Evolutionary conservation across 2,888 invertebrate species (phyloP), one percentile per base, ranked within the genome.

Genomic region (Orthosia gothica): DNA sequence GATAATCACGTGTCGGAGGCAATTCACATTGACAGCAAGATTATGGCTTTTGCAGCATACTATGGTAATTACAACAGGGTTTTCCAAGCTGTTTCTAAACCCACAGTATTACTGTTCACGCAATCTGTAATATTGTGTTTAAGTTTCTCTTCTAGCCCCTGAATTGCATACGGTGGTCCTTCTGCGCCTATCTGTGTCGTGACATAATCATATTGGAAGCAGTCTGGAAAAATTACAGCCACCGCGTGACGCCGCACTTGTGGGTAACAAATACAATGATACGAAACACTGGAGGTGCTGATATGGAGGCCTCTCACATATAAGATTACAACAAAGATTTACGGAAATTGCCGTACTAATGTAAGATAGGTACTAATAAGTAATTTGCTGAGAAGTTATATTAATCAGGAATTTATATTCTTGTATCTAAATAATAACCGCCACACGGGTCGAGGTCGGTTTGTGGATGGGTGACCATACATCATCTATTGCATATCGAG

Each of bases 211-310:
- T 69, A 52, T 75, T 70, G 50, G 62, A 55, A 57, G 58, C 26
- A 81, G 71, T 69, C 52, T 62, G 58, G 65, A 81, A 84, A 81
- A 75, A 75, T 75, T 75, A 82, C 71, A 58, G 65, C 23, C 58
- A 55, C 49, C 68, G 63, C 64, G 74, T 84, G 84, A 65, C 70
- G 67, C 55, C 50, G 26, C 65, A 62, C 72, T 64, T 61, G 61
- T 62, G 47, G 32, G 64, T 47, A 59, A 47, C 78, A 45, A 68
- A 47, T 20, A 62, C 74, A 67, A 67, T 62, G 69, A 63, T 57
- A 78, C 83, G 26, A 32, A 54, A 69, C 65, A 18, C n/a, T 57
- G 62, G 13, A 50, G 16, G 12, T n/a, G 57, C 16, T 7, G 18
- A 55, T 12, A 32, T 40, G 50, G 26, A 55, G 50, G 40, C 18